These are phyloP conservation scores for Drosophila maculinotata DNA, from an alignment of 2,888 invertebrate genomes.

Conservation along the genomic window DNA sequence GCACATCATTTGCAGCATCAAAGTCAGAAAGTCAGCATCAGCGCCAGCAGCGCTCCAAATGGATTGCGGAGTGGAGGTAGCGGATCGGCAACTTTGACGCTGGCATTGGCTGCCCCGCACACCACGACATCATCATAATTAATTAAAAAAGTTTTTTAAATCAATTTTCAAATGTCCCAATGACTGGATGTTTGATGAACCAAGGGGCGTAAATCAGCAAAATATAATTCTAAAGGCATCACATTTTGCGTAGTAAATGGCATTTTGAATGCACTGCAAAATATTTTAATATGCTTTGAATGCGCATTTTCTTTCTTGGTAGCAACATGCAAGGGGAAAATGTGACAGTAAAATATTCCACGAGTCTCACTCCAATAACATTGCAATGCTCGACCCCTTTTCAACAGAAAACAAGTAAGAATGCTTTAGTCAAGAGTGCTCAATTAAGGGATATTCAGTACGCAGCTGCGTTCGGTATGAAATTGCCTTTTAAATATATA, in stretches of 20 bases:
- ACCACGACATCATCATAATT: constrained; percentile 77
- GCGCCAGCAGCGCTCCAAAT: constrained; percentile 54
- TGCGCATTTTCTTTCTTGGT: too few species aligned
- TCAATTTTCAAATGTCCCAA: constrained; percentile 74
- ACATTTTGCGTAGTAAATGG: constrained; percentile 20
- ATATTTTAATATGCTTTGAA: background rate
- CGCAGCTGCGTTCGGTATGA: too few species aligned
- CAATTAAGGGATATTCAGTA: too few species aligned
- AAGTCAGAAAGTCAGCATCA: constrained; percentile 55
- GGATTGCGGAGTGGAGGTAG: constrained; percentile 30
- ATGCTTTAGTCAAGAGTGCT: too few species aligned
- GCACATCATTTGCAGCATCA: constrained; percentile 76
- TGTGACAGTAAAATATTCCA: background rate
- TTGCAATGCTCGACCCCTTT: constrained; percentile 10
- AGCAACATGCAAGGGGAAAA: too few species aligned
- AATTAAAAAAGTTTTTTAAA: constrained; percentile 80
- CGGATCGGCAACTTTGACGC: constrained; percentile 25
- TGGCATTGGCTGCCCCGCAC: constrained; percentile 28
- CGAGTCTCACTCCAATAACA: background rate
- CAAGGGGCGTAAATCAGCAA: constrained; percentile 44
- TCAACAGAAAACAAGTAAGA: too few species aligned
- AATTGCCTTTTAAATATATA: too few species aligned
- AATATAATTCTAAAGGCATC: constrained; percentile 30
- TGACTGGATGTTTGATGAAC: constrained; percentile 74
- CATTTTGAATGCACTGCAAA: constrained; percentile 11